These are phyloP conservation scores for Girardinus metallicus DNA, from an alignment of 2,797 vertebrate genomes.

Conservation along the genomic window DNA sequence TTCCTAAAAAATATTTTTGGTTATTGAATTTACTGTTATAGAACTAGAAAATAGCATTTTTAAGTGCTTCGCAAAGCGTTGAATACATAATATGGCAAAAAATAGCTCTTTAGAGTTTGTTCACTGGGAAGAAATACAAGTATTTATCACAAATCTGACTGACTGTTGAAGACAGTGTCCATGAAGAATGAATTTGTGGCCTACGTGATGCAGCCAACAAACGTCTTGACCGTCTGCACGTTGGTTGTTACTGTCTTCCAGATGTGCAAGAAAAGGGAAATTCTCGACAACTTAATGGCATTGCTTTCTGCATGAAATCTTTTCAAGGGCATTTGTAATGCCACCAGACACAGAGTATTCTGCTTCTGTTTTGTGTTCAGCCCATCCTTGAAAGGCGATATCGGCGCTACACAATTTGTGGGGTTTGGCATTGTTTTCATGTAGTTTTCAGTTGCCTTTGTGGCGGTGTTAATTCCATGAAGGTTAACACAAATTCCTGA, in stretches of 20 bases:
- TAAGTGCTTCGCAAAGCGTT: constrained; percentile 8
- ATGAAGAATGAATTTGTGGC: constrained; percentile 32
- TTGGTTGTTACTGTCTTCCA: constrained; percentile 31
- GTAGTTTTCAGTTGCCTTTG: constrained; percentile 14
- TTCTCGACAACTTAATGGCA: constrained; percentile 36
- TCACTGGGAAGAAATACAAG: constrained; percentile 21
- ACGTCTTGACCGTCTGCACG: constrained; percentile 31
- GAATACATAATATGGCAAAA: background rate
- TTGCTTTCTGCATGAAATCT: constrained; percentile 17
- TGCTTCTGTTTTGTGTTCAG: constrained; percentile 11
- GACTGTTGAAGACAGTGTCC: constrained; percentile 25
- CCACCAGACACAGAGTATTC: constrained; percentile 10
- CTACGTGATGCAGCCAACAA: constrained; percentile 27
- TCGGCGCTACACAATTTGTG: background rate
- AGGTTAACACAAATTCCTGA: constrained; percentile 23
- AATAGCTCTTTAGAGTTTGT: constrained; percentile 13
- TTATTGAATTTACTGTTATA: constrained; percentile 6
- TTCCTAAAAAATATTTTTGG: background rate
- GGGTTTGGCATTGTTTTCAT: constrained; percentile 19
- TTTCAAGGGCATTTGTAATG: background rate
- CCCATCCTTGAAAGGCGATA: constrained; percentile 24
- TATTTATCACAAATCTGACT: constrained; percentile 28
- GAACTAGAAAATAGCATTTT: constrained; percentile 9
- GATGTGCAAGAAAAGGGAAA: constrained; percentile 37
- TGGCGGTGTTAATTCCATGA: constrained; percentile 21